These are phyloP conservation scores for Metallyticus violacea DNA, from an alignment of 2,888 invertebrate genomes.

Conservation along the genomic window DNA sequence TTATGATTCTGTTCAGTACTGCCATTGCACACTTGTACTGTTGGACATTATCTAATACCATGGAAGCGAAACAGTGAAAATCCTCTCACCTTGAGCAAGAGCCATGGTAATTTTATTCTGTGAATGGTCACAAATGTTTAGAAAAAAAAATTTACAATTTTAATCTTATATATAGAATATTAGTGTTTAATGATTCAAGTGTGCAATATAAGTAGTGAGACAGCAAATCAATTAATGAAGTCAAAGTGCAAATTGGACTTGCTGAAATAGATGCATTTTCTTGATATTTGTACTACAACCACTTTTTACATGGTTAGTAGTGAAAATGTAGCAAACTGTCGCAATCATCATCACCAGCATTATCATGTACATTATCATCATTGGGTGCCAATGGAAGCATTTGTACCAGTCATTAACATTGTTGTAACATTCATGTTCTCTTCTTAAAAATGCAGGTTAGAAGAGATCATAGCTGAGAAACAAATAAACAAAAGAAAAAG, in stretches of 20 bases:
- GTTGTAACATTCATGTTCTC: neutral
- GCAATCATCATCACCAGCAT: neutral
- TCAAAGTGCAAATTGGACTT: slow-evolving; percentile 11
- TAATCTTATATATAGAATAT: slow-evolving; percentile 5
- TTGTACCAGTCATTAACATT: slow-evolving; percentile 6
- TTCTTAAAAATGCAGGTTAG: neutral
- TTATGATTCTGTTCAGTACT: neutral
- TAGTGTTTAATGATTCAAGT: slow-evolving; percentile 2
- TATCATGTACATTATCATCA: neutral
- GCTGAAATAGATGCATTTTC: neutral
- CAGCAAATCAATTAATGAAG: neutral
- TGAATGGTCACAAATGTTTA: slow-evolving; percentile 13
- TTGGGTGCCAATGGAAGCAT: slow-evolving; percentile 18
- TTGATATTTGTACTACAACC: slow-evolving; percentile 18
- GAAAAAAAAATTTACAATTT: slow-evolving; percentile 8
- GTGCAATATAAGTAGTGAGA: neutral
- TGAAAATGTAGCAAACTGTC: neutral
- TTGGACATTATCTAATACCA: neutral
- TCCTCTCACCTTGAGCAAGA: too few relatives aligned
- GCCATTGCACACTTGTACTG: slow-evolving; percentile 9
- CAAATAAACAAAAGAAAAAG: neutral
- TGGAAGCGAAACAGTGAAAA: neutral
- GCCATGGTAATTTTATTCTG: neutral
- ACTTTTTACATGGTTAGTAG: slow-evolving; percentile 17
- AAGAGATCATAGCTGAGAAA: neutral